Evolutionary conservation across 2,113 vertebrate genomes (phyloP).

Genomic region (Ancistrus triradiatus): DNA sequence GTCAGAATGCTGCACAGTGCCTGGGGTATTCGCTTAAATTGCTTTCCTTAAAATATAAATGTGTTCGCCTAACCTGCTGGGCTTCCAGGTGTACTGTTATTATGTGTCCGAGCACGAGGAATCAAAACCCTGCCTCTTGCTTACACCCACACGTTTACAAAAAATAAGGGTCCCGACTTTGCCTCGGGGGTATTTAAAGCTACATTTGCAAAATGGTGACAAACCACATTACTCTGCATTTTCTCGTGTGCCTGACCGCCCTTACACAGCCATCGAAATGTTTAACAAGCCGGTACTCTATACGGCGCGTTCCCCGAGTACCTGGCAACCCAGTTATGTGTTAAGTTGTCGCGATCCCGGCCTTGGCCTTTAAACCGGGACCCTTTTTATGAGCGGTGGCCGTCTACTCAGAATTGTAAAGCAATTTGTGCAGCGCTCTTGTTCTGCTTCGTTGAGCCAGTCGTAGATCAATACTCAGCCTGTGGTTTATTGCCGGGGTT

Average conservation of each 20-base stretch:
- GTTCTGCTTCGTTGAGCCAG: conserved; percentile 16
- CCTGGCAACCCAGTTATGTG: background rate
- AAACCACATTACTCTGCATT: conserved; percentile 24
- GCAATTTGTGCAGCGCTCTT: conserved; percentile 37
- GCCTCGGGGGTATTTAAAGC: conserved; percentile 20
- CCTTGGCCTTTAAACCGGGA: conserved; percentile 61
- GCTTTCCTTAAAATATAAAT: conserved; percentile 61
- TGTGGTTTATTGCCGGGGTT: conserved; percentile 19
- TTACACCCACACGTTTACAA: conserved; percentile 26
- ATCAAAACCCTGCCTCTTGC: conserved; percentile 38
- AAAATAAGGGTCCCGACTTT: conserved; percentile 22
- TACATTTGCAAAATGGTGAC: conserved; percentile 13
- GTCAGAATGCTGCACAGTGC: conserved; percentile 33
- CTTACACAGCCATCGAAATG: background rate
- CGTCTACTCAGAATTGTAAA: conserved; percentile 68
- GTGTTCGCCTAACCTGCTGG: conserved; percentile 43
- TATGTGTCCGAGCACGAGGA: conserved; percentile 45
- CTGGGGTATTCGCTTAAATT: conserved; percentile 67
- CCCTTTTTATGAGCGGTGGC: conserved; percentile 63
- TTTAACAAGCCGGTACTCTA: background rate
- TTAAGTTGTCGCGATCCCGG: conserved; percentile 47
- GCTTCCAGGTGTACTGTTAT: conserved; percentile 50
- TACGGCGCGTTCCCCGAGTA: background rate
- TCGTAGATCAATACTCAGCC: conserved; percentile 25
- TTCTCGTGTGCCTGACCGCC: conserved; percentile 3